Percentiles rank a stretch among this genome's conserved stretches.
These are phyloP conservation scores for Anoplopoma fimbria DNA, from an alignment of 2,113 vertebrate species.

Conservation along the genomic window DNA sequence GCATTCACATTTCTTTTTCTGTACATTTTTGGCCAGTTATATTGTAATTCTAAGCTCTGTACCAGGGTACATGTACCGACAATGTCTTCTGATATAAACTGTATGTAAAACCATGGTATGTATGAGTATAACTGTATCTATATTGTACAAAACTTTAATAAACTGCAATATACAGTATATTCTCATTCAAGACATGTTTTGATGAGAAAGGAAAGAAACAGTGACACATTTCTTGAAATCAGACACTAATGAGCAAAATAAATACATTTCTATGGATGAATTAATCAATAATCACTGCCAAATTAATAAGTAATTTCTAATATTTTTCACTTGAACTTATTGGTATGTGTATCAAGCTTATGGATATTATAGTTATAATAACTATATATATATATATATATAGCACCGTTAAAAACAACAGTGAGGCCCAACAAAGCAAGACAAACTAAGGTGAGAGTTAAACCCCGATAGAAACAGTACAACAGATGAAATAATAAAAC, in stretches of 20 bases:
- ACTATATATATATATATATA: no score
- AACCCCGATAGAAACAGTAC: no score
- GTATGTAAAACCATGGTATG: neutral
- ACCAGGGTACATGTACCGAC: neutral
- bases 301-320: neutral
- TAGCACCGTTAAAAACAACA: no score
- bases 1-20: neutral
- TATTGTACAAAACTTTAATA: conserved; percentile 49
- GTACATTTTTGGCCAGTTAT: neutral
- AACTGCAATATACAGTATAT: conserved; percentile 10
- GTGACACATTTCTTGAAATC: no score
- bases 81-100: neutral
- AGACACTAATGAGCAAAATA: neutral
- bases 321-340: neutral
- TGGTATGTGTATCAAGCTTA: neutral
- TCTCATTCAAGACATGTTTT: neutral
- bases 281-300: neutral
- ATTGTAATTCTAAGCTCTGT: conserved; percentile 5
- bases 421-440: no score
- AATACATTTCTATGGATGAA: neutral
- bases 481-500: no score
- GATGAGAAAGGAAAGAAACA: neutral
- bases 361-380: neutral
- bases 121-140: neutral
- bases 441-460: no score